phyloP scores from a whole-genome alignment of 2,797 vertebrate species.

The Echiichthys vipera region DNA sequence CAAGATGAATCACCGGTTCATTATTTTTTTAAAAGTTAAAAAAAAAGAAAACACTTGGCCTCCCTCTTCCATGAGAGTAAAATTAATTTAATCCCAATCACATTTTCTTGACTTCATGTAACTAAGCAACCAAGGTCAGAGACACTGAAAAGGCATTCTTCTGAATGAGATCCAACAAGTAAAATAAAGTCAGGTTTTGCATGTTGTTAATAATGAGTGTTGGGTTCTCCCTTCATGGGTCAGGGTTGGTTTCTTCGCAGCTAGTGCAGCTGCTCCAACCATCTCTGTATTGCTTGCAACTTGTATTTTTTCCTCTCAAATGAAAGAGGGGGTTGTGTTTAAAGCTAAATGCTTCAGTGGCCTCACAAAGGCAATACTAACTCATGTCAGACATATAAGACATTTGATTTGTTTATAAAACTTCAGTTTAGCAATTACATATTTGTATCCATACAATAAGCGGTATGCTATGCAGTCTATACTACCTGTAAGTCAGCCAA shows the following conservation, averaged over 20 bases:
- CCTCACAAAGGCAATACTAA: background rate
- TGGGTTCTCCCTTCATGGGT: background rate
- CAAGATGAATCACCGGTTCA: background rate
- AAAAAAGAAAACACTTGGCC: background rate
- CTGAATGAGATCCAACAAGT: background rate
- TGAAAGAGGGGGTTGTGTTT: background rate
- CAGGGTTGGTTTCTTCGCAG: background rate
- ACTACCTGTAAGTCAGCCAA: slow-evolving; percentile 1
- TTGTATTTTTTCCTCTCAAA: background rate
- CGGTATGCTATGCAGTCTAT: background rate
- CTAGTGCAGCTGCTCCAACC: background rate
- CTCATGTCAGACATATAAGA: background rate
- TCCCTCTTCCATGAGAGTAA: background rate
- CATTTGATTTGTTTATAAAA: background rate
- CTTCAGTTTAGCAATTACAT: background rate
- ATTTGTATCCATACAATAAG: background rate
- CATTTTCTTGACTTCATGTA: background rate
- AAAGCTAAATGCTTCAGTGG: background rate
- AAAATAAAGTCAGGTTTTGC: background rate
- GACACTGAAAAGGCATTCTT: background rate
- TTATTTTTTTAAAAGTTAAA: too few relatives aligned
- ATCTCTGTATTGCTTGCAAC: fast-evolving
- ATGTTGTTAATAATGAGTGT: too few relatives aligned
- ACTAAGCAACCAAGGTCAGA: background rate
- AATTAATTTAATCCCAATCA: background rate